Percentiles rank a stretch among this genome's conserved stretches.
These are phyloP conservation scores for Cheilosia variabilis DNA, from an alignment of 2,888 invertebrate genomes.

Conservation along the genomic window DNA sequence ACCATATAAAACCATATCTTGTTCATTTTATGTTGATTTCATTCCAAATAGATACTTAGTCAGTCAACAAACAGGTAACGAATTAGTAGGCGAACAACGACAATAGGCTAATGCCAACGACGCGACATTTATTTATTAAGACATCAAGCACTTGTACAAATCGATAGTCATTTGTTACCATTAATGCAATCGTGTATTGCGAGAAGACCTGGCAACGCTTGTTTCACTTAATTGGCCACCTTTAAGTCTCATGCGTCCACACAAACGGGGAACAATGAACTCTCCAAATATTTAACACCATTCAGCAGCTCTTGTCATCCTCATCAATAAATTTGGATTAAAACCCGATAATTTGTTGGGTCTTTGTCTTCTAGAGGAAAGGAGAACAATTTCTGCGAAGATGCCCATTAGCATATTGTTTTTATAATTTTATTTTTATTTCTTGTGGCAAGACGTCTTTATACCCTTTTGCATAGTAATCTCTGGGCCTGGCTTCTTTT, in stretches of 20 bases:
- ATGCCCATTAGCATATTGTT: constrained; percentile 17
- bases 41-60: neutral
- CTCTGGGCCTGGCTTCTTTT: neutral
- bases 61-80: neutral
- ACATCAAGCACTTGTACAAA: constrained; percentile 9
- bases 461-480: neutral
- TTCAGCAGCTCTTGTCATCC: constrained; percentile 23
- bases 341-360: constrained; percentile 25
- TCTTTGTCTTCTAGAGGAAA: constrained; percentile 23
- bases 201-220: neutral
- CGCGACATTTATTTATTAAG: constrained; percentile 23
- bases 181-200: neutral
- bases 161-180: constrained; percentile 7
- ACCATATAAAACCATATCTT: constrained; percentile 31
- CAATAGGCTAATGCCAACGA: constrained; percentile 16
- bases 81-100: neutral
- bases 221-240: too few species aligned
- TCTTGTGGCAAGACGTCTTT: neutral
- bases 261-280: too few species aligned
- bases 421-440: neutral
- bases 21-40: neutral
- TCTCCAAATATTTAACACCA: neutral
- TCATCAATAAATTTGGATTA: constrained; percentile 55
- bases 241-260: too few species aligned
- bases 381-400: neutral